A percentile compares a stretch with the other conserved stretches of the same genome.
phyloP scores from a whole-genome alignment of 2,797 vertebrate genomes.

The Coluber constrictor region DNA sequence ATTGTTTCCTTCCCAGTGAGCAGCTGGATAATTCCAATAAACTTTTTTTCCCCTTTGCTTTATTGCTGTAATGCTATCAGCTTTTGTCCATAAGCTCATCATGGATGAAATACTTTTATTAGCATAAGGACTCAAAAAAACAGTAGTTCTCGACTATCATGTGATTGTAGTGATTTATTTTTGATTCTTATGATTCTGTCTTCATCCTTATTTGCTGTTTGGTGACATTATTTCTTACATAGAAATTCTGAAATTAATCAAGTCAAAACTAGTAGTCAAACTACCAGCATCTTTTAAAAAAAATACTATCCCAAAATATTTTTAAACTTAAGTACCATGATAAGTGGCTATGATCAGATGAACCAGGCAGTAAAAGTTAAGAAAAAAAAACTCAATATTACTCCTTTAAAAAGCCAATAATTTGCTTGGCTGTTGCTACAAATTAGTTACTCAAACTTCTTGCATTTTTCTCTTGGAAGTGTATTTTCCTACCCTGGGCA shows the following conservation, averaged over 20 bases:
- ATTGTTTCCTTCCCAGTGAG: constrained; percentile 65
- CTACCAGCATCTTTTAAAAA: constrained; percentile 46
- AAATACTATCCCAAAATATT: constrained; percentile 6
- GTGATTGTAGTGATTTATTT: constrained; percentile 57
- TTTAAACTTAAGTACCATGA: not conserved
- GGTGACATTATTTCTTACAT: constrained; percentile 34
- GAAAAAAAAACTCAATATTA: constrained; percentile 21
- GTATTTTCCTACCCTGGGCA: constrained; percentile 52
- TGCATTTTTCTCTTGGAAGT: constrained; percentile 43
- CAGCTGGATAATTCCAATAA: constrained; percentile 64
- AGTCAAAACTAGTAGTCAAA: constrained; percentile 5
- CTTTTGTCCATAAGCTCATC: constrained; percentile 69
- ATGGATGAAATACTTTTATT: constrained; percentile 69
- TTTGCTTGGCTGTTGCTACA: constrained; percentile 37
- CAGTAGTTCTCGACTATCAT: constrained; percentile 58
- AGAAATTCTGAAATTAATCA: constrained; percentile 30
- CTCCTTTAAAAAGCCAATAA: constrained; percentile 44
- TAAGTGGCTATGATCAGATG: not conserved
- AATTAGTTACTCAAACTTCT: constrained; percentile 36
- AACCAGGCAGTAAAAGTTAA: not conserved
- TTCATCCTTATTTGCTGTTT: constrained; percentile 41
- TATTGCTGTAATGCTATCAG: constrained; percentile 67
- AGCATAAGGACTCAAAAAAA: constrained; percentile 61
- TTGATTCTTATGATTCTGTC: constrained; percentile 51
- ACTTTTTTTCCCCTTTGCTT: constrained; percentile 67